Evolutionary conservation across 92 coral and sea anemone species (phyloP).

Genomic region (Muricea muricata): DNA sequence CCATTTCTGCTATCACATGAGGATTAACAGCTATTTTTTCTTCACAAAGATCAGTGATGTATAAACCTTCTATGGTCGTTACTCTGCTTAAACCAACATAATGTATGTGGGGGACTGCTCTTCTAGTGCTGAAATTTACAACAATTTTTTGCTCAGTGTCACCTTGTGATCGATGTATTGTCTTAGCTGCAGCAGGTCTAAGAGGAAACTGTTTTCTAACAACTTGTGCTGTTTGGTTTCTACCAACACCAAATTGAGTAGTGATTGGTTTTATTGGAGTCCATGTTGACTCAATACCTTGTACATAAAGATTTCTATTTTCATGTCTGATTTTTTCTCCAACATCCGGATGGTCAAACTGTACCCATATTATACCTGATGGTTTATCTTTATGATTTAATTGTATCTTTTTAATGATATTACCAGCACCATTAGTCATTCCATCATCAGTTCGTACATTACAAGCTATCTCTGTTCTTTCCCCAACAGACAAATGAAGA

Average conservation of each 20-base stretch:
- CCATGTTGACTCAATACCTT: constrained; percentile 50
- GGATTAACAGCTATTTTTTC: too few species aligned
- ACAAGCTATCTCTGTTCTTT: constrained; percentile 19
- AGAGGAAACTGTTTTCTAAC: constrained; percentile 51
- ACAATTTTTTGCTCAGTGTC: constrained; percentile 11
- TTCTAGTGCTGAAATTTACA: constrained; percentile 42
- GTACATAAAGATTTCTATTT: constrained; percentile 34
- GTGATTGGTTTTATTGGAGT: constrained; percentile 26
- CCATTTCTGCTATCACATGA: too few species aligned
- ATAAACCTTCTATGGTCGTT: too few species aligned
- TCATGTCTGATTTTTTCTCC: constrained; percentile 48
- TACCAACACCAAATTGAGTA: constrained; percentile 34
- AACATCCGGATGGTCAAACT: constrained; percentile 56
- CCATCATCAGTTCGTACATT: constrained; percentile 35
- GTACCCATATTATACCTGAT: not conserved
- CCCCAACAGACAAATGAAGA: not conserved
- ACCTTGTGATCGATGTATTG: not conserved
- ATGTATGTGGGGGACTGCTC: too few species aligned
- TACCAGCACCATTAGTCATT: not conserved
- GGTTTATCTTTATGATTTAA: constrained; percentile 11
- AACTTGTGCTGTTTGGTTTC: constrained; percentile 33
- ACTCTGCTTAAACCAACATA: too few species aligned
- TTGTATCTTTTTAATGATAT: constrained; percentile 51
- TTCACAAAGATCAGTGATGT: too few species aligned
- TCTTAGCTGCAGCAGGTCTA: not conserved